Base-by-base conservation (phyloP, 2,113 vertebrate genomes). In the Egretta garzetta region DNA sequence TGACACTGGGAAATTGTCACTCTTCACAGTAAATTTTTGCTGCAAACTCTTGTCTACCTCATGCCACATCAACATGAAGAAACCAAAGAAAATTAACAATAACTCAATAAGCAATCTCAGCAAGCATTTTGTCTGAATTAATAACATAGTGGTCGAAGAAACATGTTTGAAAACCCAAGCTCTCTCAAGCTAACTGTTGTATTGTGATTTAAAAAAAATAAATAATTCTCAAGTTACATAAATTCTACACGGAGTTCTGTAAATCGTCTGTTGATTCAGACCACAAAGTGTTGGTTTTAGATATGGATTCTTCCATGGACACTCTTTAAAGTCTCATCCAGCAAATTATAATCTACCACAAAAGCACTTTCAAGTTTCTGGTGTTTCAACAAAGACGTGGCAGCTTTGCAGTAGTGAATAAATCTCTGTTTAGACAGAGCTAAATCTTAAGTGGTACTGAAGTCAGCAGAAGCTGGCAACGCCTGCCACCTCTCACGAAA, bases 161-260 rank as follows among this genome's bases (percentile, higher is more conserved):
- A 81, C 8, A 70, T 43, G n/a, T 37, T 1, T 75, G 39, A 64
- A 81, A 94, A 59, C 8, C 6, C 35, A 79, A 53, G 43, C 9
- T 70, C 23, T 75, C 17, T 64, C 28, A 85, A 88, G 33, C 10
- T 60, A 52, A 75, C 3, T 0, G 7, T 15, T 77, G 8, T 22
- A 52, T 33, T 28, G 23, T 4, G 0, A 64, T 73, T 59, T 13
- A 21, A n/a, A 73, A 53, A 67, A 67, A 8, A 14, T 8, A 18
- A 4, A 2, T 16, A 18, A 64, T 5, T 10, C 8, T 47, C 32
- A 52, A 12, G 26, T 22, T 71, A 32, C 2, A 0, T 19, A 66
- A 47, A 5, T 53, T 63, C 68, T 41, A n/a, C 32, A 63, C 0
- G 7, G 18, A 52, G 12, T 43, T 71, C 32, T 52, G 20, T 33